These are phyloP conservation scores for Daboia siamensis DNA, from an alignment of 2,113 vertebrate species.

Conservation along the genomic window DNA sequence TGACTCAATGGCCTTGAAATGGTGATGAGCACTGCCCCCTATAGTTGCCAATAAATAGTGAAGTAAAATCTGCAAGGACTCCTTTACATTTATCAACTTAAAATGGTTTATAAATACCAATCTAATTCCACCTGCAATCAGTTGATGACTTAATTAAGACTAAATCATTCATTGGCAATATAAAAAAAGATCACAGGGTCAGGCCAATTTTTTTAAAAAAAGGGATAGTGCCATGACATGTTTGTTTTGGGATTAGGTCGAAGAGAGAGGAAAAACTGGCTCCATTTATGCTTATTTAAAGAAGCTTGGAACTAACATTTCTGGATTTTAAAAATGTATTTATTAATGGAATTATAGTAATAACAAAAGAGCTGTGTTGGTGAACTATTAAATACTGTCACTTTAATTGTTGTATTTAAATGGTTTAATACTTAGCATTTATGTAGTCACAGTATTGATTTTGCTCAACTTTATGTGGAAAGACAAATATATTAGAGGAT, in stretches of 20 bases:
- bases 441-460: background rate
- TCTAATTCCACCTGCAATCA: background rate
- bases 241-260: background rate
- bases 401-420: background rate
- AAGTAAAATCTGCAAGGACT: too few species aligned
- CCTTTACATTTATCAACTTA: background rate
- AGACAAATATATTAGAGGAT: background rate
- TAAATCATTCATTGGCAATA: background rate
- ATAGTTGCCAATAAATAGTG: too few species aligned
- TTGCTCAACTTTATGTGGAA: background rate
- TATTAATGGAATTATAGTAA: background rate
- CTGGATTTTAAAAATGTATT: background rate
- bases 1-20: background rate
- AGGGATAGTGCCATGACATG: background rate
- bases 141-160: background rate
- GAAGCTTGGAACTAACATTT: background rate
- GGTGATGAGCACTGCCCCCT: background rate
- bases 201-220: background rate
- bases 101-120: background rate
- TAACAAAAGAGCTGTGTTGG: background rate
- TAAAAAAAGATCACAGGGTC: background rate
- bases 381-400: background rate
- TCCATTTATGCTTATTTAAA: background rate
- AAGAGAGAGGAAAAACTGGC: background rate
- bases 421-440: background rate